Evolutionary conservation across 2,888 invertebrate genomes (phyloP), one percentile per base, ranked within the genome.

Genomic region (Lasioglossum leucozonium): DNA sequence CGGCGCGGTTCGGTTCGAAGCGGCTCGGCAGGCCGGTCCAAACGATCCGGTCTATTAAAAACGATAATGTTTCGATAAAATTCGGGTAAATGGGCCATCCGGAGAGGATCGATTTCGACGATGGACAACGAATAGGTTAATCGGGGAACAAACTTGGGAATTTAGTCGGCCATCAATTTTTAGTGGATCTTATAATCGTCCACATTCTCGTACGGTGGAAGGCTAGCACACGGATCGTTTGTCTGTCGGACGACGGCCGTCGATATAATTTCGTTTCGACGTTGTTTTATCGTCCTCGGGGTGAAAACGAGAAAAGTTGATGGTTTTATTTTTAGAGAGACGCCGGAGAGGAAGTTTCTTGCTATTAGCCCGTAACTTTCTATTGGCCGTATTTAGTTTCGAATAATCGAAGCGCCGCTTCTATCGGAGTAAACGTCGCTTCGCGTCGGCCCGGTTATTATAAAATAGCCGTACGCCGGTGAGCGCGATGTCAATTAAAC

Each of bases 401-500:
- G 37, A 40, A 69, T 22, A 40, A 40, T n/a, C 22, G 67, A 69
- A 69, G 22, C 37, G 34, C 26, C 37, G 47, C 62, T 76, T 65
- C 44, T 10, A 22, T 3, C 51, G 51, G n/a, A n/a, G 51, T 18
- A n/a, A 51, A 55, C 55, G n/a, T 10, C 55, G 76, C 75, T 42
- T n/a, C n/a, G 34, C 55, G 55, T 55, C 55, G 76, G 73, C 67
- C 34, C 26, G 44, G 65, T 73, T 72, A 72, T 58, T 62, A 34
- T 42, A 44, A 67, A 79, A 67, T 76, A 71, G 72, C 44, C 55
- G 11, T 65, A 40, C 55, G 37, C 26, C 74, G 51, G 40, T 62
- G 13, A 13, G 72, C 51, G 67, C 58, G 58, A 72, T 86, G 75
- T 87, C 86, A 74, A 77, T 82, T 85, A 62, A 62, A 62, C 73